These are phyloP conservation scores for Ichneumon xanthorius DNA, from an alignment of 2,888 invertebrate genomes.

Conservation along the genomic window DNA sequence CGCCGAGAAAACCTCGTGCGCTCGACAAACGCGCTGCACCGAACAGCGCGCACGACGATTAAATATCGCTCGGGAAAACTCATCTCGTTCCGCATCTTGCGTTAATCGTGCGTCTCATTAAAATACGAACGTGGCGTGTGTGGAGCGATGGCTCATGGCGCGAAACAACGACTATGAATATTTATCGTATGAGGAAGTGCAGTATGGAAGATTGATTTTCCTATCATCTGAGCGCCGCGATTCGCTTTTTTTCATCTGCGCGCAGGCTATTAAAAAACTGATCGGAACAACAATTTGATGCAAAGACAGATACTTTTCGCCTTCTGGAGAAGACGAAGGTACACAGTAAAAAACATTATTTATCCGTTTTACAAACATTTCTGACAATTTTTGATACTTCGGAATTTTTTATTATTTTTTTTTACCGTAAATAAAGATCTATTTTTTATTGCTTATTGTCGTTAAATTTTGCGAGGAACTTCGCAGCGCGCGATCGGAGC, in stretches of 20 bases:
- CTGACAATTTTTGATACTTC: too few relatives aligned
- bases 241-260: conserved; percentile 35
- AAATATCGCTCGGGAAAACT: conserved; percentile 53
- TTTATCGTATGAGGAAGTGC: conserved; percentile 53
- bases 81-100: conserved; percentile 53
- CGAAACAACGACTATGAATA: conserved; percentile 52
- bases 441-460: background rate
- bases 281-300: background rate
- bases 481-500: background rate
- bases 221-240: conserved; percentile 26
- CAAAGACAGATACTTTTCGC: background rate
- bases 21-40: background rate
- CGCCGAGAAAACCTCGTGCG: conserved; percentile 51
- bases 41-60: conserved; percentile 29
- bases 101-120: conserved; percentile 45
- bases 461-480: background rate
- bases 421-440: too few relatives aligned
- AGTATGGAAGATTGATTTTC: conserved; percentile 56
- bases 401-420: too few relatives aligned
- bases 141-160: conserved; percentile 42
- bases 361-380: too few relatives aligned
- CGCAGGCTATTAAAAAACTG: background rate
- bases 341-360: too few relatives aligned
- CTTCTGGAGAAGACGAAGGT: too few relatives aligned
- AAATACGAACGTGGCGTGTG: conserved; percentile 46